Evolutionary conservation across 2,113 vertebrate species (phyloP), one percentile per base, ranked within the genome.

Genomic region (Pelodiscus sinensis): DNA sequence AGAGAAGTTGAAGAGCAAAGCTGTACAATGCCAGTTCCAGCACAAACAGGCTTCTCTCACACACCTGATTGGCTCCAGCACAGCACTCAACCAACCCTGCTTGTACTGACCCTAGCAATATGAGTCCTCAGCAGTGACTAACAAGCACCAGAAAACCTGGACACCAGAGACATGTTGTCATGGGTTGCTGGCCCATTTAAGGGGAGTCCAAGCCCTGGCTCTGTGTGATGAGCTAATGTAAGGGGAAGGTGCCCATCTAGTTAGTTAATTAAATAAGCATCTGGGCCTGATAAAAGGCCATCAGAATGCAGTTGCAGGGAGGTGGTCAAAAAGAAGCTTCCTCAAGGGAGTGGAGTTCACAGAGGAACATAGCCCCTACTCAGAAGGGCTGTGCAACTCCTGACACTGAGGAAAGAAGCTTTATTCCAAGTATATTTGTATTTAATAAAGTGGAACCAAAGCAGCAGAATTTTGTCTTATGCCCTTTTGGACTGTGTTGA

Each of bases 1-100:
- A 44, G 35, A 11, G 35, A 22, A 73, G 71, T 65, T 92, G 58
- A 52, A 87, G 93, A 95, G n/a, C 27, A 90, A 90, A 85, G 35
- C n/a, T 71, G 8, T 81, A 18, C 24, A 90, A 93, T 86, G 25
- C 24, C 35, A 77, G 19, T 55, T 79, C 50, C 75, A 68, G 22
- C 12, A 55, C 21, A 24, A 79, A 58, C 19, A 51, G 85, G 29
- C 4, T 58, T 65, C 55, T 54, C 11, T 79, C 78, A 79, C 24
- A 44, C 22, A 75, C 44, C 88, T 71, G 68, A 71, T 71, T n/a
- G 18, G 15, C 35, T 10, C 62, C 78, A 93, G 65, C 44, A 15
- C 35, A 90, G 85, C 0, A 24, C 85, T 73, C n/a, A 56, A 87
- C n/a, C 0, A 0, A 78, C 62, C 24, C 24, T 25, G 2, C 15